These are phyloP conservation scores for Sciurus niger DNA, from an alignment of 2,113 vertebrate species.

Conservation along the genomic window DNA sequence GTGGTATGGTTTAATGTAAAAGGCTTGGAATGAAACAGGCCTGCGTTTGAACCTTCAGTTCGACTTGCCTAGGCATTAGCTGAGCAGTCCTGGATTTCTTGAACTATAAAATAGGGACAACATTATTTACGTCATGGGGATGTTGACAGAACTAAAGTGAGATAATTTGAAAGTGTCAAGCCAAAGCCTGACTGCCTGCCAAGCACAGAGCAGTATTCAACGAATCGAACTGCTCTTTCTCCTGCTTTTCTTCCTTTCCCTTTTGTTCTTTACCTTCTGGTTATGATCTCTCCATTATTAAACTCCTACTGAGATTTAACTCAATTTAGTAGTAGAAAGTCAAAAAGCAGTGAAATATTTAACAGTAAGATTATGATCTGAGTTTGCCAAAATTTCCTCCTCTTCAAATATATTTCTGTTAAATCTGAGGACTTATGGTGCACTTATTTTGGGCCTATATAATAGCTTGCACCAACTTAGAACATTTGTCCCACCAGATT, in stretches of 20 bases:
- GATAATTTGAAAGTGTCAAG: neutral
- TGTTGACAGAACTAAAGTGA: slow-evolving; percentile 49
- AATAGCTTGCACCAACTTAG: neutral
- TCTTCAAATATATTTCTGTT: neutral
- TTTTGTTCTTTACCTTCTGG: neutral
- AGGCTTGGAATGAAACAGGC: neutral
- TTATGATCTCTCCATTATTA: neutral
- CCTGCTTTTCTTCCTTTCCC: neutral
- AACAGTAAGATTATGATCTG: neutral
- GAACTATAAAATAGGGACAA: neutral
- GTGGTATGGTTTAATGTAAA: neutral
- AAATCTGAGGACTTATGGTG: neutral
- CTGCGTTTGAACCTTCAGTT: slow-evolving; percentile 30
- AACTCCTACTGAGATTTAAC: neutral
- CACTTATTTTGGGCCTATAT: neutral
- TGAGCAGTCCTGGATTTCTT: neutral
- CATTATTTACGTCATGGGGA: neutral
- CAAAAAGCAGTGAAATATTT: neutral
- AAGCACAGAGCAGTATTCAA: neutral
- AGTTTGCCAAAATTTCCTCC: neutral
- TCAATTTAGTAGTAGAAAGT: neutral
- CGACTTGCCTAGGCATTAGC: neutral
- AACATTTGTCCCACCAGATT: neutral
- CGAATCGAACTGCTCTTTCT: neutral
- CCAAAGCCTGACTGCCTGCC: neutral